These are phyloP conservation scores for Erythrolamprus reginae DNA, from an alignment of 2,113 vertebrate genomes.

Conservation along the genomic window DNA sequence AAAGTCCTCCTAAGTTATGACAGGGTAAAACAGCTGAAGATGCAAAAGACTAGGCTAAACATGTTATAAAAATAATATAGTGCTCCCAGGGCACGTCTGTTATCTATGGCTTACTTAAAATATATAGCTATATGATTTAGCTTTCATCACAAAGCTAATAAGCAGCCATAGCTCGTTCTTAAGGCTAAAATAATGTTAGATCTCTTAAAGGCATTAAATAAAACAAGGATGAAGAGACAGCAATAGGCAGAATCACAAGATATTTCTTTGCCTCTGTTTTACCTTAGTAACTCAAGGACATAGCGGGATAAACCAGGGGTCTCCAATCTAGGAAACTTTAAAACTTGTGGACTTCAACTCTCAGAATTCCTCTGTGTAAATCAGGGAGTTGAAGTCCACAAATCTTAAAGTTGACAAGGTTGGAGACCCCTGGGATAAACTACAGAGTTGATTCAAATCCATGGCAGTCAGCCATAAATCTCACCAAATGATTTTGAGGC, in stretches of 20 bases:
- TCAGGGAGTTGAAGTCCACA: too few species aligned
- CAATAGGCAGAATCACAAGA: fast-evolving
- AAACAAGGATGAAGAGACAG: not conserved
- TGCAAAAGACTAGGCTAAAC: not conserved
- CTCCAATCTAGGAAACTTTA: too few species aligned
- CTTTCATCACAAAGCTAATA: not conserved
- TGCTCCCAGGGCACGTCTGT: not conserved
- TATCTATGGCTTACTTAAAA: constrained; percentile 4
- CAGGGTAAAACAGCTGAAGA: not conserved
- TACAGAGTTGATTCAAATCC: not conserved
- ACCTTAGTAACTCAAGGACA: too few species aligned
- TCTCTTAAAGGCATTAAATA: not conserved
- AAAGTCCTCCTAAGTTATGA: constrained; percentile 8
- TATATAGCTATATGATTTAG: not conserved
- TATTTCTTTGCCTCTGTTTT: too few species aligned
- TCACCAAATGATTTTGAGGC: not conserved
- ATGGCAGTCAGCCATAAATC: not conserved
- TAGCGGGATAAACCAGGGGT: too few species aligned
- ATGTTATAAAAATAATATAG: not conserved
- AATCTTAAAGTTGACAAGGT: too few species aligned
- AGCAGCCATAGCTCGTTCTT: not conserved
- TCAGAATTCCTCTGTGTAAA: too few species aligned
- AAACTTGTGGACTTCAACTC: too few species aligned
- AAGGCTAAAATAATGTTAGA: not conserved
- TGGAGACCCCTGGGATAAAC: too few species aligned